Percentiles rank a stretch among this genome's conserved stretches.
Conservation (phyloP, 37 sponge, comb jelly and placozoan genomes). For the Oopsacas minuta region DNA sequence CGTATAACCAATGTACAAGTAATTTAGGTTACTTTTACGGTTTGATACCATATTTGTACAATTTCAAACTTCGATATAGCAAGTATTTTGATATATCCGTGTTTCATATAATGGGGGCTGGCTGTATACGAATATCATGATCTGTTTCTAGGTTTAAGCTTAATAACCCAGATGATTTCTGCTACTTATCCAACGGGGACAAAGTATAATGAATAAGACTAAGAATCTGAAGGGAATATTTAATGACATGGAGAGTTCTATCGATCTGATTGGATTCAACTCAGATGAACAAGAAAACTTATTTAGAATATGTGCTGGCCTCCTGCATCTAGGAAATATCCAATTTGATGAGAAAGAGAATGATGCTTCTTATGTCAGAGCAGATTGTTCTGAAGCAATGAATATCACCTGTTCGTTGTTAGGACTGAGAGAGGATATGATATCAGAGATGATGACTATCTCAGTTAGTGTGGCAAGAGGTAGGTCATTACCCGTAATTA, state of each 20-base stretch:
- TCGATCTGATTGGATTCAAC: constrained; percentile 59
- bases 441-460: constrained; percentile 42
- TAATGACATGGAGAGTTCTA: constrained; percentile 45
- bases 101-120: no score
- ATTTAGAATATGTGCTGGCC: constrained; percentile 30
- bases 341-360: constrained; percentile 41
- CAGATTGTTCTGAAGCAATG: constrained; percentile 24
- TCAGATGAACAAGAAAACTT: constrained; percentile 39
- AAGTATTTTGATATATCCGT: no score
- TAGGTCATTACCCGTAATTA: no score
- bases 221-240: constrained; percentile 20
- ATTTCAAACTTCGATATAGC: no score
- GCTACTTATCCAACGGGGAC: constrained; percentile 39
- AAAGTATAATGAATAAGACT: not conserved
- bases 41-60: no score
- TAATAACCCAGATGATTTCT: constrained; percentile 6
- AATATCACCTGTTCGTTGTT: constrained; percentile 12
- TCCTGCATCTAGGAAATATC: constrained; percentile 54
- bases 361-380: constrained; percentile 33
- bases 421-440: constrained; percentile 20
- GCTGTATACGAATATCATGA: not conserved
- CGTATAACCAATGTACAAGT: no score
- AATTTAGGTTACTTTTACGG: no score
- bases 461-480: constrained; percentile 35
- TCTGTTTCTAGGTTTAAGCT: not conserved